Conservation (phyloP, 2,113 vertebrate species). For the Hemiprocne comata region DNA sequence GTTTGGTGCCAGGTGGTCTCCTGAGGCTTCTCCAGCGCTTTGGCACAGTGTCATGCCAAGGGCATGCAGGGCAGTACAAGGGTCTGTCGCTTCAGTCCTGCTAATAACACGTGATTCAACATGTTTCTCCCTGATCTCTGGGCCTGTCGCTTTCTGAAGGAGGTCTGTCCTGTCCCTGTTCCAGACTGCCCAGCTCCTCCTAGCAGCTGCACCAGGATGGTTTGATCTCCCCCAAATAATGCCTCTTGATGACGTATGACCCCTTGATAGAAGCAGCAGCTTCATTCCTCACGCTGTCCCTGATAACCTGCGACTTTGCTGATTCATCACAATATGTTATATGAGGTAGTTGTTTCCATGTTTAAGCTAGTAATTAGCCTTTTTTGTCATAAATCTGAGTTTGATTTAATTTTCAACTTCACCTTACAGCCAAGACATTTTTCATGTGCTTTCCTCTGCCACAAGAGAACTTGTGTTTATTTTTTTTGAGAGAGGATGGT, state of each 20-base stretch:
- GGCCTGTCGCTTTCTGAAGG: neutral
- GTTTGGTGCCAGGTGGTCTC: neutral
- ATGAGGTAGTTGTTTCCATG: conserved; percentile 49
- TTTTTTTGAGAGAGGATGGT: neutral
- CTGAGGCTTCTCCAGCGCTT: rapidly evolving
- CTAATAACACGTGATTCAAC: rapidly evolving
- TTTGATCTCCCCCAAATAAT: neutral
- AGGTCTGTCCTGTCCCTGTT: neutral
- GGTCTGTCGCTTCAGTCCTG: neutral
- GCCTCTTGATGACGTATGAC: neutral
- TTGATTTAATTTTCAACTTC: conserved; percentile 10
- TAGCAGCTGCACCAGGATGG: neutral
- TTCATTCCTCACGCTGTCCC: neutral
- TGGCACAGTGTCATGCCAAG: rapidly evolving
- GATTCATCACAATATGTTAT: conserved; percentile 52
- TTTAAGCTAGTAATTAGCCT: conserved; percentile 28
- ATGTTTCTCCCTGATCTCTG: neutral
- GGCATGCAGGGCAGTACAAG: neutral
- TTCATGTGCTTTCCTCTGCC: neutral
- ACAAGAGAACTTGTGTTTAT: neutral
- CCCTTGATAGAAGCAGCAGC: neutral
- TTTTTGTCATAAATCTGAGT: conserved; percentile 44
- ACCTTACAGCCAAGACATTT: neutral
- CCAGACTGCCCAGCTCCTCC: neutral
- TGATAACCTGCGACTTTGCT: conserved; percentile 28